Conservation (phyloP, 2,797 vertebrate species). For the Adrianichthys oophorus region DNA sequence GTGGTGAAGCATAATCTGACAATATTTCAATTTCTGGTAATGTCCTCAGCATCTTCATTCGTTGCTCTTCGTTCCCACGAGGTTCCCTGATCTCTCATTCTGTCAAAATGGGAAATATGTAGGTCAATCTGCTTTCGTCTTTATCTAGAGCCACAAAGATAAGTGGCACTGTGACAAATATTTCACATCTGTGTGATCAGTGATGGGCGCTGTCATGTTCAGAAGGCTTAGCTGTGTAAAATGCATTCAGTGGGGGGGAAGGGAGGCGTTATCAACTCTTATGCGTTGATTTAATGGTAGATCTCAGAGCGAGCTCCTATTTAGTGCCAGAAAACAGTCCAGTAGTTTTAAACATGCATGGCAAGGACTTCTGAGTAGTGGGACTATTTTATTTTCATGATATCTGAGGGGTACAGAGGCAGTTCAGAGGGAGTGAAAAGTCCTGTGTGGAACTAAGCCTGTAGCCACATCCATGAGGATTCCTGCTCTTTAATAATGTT, state of each 20-base stretch:
- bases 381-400: constrained; percentile 19
- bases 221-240: constrained; percentile 44
- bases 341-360: constrained; percentile 6
- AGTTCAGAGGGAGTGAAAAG: constrained; percentile 18
- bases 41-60: constrained; percentile 36
- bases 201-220: constrained; percentile 47
- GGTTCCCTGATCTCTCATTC: constrained; percentile 48
- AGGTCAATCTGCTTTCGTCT: constrained; percentile 74
- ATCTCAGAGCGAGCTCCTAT: constrained; percentile 30
- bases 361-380: constrained; percentile 16
- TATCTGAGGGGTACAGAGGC: constrained; percentile 32
- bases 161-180: constrained; percentile 61
- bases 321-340: constrained; percentile 8
- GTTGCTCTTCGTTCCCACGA: constrained; percentile 38
- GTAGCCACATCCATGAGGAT: constrained; percentile 33
- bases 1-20: constrained; percentile 52
- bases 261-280: constrained; percentile 22
- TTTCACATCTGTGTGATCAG: constrained; percentile 59
- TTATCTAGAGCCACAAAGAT: constrained; percentile 60
- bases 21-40: constrained; percentile 52
- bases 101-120: constrained; percentile 62
- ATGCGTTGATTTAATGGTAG: constrained; percentile 1
- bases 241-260: constrained; percentile 10
- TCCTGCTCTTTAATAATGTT: constrained; percentile 60
- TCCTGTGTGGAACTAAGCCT: constrained; percentile 25